Base-by-base conservation (phyloP, 1,140 invertebrate species). In the Calliopsis andreniformis region DNA sequence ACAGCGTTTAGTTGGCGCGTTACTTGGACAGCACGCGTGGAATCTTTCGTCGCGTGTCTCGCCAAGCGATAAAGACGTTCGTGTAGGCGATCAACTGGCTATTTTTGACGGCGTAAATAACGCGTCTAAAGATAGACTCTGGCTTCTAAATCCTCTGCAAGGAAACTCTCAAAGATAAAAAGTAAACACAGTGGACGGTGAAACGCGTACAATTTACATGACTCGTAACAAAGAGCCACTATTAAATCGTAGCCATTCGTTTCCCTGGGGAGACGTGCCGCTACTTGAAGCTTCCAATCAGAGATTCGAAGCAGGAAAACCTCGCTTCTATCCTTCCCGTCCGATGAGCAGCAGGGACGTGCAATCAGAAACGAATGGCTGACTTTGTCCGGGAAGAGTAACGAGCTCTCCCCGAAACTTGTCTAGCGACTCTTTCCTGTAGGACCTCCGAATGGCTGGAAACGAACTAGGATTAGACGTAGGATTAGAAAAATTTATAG, bases 341-440 rank as follows among this genome's bases (percentile, higher is more conserved):
- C 47, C 23, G 23, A n/a, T 23, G 35, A 28, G 55, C 30, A 32
- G 25, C 18, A 2, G 3, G 20, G 20, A 62, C 73, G 45, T 76
- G 56, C 59, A 76, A 76, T 76, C 66, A 53, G 56, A 32, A 20
- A 39, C 35, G 32, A n/a, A 23, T 23, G 32, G 39, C n/a, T 39
- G 73, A 61, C 56, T 59, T 51, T 70, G 61, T 76, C 73, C 56
- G 42, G 56, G 55, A 68, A 76, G 67, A 76, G 67, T 69, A 76
- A 76, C 53, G 73, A 76, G 67, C 51, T 30, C 3, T 10, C 25
- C 51, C 51, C 51, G 51, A 55, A 55, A 55, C 51, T 55, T 55
- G 25, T 30, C 51, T 18, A 23, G 10, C 51, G 12, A 28, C 16
- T 25, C 23, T 5, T 55, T 30, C 28, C 59, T 39, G 35, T 10